Evolutionary conservation across 2,113 vertebrate species (phyloP).

Genomic region (Enhydra lutris): DNA sequence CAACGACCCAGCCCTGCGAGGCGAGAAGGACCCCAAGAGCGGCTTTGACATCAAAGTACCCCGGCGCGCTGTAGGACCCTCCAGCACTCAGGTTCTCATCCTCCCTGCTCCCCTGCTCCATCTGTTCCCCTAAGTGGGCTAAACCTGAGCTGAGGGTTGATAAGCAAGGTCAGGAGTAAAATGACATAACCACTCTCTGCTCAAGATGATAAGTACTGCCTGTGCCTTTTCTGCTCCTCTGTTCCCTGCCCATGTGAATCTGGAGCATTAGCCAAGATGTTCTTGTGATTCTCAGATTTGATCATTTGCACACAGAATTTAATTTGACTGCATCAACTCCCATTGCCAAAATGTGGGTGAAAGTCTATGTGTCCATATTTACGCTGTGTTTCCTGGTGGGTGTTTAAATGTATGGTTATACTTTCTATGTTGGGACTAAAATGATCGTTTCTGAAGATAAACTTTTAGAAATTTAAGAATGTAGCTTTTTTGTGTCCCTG

Average conservation of each 20-base stretch:
- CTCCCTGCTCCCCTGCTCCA: not conserved
- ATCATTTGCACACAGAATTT: not conserved
- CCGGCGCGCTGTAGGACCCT: conserved; percentile 90
- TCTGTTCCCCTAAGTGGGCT: not conserved
- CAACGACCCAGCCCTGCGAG: conserved; percentile 90
- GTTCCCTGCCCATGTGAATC: not conserved
- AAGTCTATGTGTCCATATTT: accelerated
- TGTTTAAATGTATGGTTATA: not conserved
- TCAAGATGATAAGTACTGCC: not conserved
- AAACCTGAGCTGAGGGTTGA: not conserved
- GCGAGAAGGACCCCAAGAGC: conserved; percentile 93
- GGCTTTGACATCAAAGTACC: conserved; percentile 94
- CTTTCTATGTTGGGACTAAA: not conserved
- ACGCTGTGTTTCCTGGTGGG: not conserved
- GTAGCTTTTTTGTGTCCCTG: not conserved
- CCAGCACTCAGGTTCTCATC: conserved; percentile 90
- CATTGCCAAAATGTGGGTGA: not conserved
- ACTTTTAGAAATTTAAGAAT: not conserved
- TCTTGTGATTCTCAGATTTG: not conserved
- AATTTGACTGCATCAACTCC: not conserved
- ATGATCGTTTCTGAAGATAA: not conserved
- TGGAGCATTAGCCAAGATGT: not conserved
- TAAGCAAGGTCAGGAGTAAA: not conserved
- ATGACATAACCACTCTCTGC: not conserved
- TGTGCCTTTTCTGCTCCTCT: not conserved